A percentile compares a stretch with the other conserved stretches of the same genome.
phyloP scores from a whole-genome alignment of 2,113 vertebrate species.

The Melanostigma gelatinosum region DNA sequence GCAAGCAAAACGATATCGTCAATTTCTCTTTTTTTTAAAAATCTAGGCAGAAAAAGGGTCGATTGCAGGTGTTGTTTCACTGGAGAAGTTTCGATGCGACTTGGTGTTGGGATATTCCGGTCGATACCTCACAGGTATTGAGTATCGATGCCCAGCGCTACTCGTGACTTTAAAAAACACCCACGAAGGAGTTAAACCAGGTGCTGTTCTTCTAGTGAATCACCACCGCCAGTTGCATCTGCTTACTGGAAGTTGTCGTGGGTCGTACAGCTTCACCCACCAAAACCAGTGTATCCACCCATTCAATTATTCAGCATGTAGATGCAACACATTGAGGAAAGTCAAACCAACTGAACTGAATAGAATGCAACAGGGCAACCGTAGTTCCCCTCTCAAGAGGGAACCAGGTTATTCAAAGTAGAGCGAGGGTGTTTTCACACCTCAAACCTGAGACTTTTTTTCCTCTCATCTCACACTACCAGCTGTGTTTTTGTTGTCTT shows the following conservation, averaged over 20 bases:
- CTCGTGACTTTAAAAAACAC: slow-evolving; percentile 2
- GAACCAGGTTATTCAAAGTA: slow-evolving; percentile 38
- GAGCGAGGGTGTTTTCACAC: slow-evolving; percentile 61
- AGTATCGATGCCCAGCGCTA: too few relatives aligned
- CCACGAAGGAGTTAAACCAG: background rate
- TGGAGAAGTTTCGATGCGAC: too few relatives aligned
- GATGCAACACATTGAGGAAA: background rate
- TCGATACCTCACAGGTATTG: too few relatives aligned
- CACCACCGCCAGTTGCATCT: background rate
- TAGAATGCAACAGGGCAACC: background rate
- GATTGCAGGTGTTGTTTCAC: too few relatives aligned
- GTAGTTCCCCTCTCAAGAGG: slow-evolving; percentile 33
- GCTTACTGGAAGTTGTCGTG: slow-evolving; percentile 16
- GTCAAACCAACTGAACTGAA: background rate
- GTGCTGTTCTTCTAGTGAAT: slow-evolving; percentile 10
- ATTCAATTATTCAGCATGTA: background rate
- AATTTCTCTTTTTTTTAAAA: too few relatives aligned
- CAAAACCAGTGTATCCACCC: background rate
- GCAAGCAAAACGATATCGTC: too few relatives aligned
- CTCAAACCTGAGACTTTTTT: slow-evolving; percentile 27
- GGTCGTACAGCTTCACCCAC: background rate
- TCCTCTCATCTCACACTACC: slow-evolving; percentile 58
- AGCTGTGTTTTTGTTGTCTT: slow-evolving; percentile 77
- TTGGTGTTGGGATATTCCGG: too few relatives aligned
- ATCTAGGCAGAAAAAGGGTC: too few relatives aligned